Conservation (phyloP, 2,888 invertebrate species). For the Idaea dimidiata region DNA sequence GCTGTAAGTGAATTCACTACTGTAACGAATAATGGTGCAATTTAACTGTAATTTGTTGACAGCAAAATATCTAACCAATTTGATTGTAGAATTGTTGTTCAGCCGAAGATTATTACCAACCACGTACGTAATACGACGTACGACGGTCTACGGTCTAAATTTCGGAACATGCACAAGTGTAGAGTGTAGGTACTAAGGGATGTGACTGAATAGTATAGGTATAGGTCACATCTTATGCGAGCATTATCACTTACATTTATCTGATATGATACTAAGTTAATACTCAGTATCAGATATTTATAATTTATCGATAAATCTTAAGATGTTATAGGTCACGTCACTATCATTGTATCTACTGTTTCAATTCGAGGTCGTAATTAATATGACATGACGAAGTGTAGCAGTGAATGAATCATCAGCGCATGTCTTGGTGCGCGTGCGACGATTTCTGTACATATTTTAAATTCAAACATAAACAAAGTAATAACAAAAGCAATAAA, state of each 20-base stretch:
- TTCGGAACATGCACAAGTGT: too few relatives aligned
- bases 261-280: too few relatives aligned
- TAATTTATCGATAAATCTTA: conserved; percentile 38
- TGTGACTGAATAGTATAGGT: too few relatives aligned
- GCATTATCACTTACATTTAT: too few relatives aligned
- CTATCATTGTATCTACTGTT: conserved; percentile 41
- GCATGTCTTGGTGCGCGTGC: conserved; percentile 49
- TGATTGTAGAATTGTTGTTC: neutral
- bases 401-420: conserved; percentile 71
- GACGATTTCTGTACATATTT: conserved; percentile 27
- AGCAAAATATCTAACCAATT: neutral
- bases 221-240: too few relatives aligned
- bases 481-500: neutral
- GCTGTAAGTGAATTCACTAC: conserved; percentile 28
- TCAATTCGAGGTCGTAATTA: conserved; percentile 63
- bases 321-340: conserved; percentile 31
- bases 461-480: conserved; percentile 22
- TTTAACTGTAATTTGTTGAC: neutral
- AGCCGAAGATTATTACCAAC: too few relatives aligned
- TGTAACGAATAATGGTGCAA: neutral
- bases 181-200: too few relatives aligned
- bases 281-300: neutral
- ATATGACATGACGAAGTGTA: conserved; percentile 64
- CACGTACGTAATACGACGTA: too few relatives aligned
- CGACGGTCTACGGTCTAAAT: too few relatives aligned